Percentiles rank a stretch among this genome's conserved stretches.
Conservation (phyloP, 37 sponge, comb jelly and placozoan species). For the Beroe ovata region DNA sequence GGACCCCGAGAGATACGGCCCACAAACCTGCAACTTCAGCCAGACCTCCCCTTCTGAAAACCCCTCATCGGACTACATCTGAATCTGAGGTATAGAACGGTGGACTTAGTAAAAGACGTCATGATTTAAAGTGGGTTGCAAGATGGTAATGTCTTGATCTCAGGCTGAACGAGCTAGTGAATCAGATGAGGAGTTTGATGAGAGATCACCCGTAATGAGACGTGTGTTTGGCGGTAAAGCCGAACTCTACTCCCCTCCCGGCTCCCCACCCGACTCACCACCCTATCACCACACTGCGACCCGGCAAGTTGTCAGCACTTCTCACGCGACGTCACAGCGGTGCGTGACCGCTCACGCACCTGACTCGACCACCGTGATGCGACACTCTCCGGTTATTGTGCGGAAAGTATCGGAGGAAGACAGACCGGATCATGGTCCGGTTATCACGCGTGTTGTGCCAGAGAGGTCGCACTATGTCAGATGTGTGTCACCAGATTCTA, state of each 20-base stretch:
- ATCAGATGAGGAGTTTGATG: neutral
- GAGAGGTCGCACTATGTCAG: neutral
- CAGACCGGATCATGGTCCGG: neutral
- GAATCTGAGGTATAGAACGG: too few relatives aligned
- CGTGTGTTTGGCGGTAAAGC: conserved; percentile 1
- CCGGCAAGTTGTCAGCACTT: neutral
- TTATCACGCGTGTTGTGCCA: neutral
- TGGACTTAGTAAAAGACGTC: too few relatives aligned
- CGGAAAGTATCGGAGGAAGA: neutral
- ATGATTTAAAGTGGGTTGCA: too few relatives aligned
- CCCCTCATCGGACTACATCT: too few relatives aligned
- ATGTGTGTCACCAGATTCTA: conserved; percentile 24
- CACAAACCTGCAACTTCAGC: too few relatives aligned
- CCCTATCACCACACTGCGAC: neutral
- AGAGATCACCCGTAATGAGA: neutral
- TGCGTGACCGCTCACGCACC: neutral
- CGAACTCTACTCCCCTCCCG: neutral
- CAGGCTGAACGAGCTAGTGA: neutral
- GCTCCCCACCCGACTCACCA: neutral
- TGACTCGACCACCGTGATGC: neutral
- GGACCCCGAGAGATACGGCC: too few relatives aligned
- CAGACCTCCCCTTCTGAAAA: too few relatives aligned
- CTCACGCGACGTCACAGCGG: too few relatives aligned
- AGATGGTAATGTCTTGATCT: too few relatives aligned
- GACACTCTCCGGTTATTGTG: neutral